Conservation (phyloP, 2,888 invertebrate genomes). For the Agrotis ipsilon region DNA sequence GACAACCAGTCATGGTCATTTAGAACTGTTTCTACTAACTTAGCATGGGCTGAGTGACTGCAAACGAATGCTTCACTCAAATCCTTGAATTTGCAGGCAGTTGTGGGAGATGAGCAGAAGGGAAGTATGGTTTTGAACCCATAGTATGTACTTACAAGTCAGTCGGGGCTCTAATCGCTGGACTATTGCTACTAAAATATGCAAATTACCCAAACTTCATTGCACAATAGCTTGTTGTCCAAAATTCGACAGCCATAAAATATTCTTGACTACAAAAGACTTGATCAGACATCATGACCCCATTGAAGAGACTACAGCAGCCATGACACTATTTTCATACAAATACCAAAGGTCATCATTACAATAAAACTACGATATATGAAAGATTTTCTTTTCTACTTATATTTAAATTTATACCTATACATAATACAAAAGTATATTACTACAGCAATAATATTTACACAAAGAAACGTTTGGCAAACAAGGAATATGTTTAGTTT, state of each 20-base stretch:
- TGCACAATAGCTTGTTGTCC: conserved; percentile 22
- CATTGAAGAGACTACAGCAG: not conserved
- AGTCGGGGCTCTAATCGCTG: no score
- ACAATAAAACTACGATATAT: conserved; percentile 39
- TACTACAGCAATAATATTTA: conserved; percentile 7
- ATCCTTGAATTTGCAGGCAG: no score
- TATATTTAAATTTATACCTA: conserved; percentile 21
- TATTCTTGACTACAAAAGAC: conserved; percentile 28
- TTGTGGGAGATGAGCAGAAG: no score
- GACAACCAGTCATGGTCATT: no score
- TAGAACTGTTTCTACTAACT: no score
- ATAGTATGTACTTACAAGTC: no score
- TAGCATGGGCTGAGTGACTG: no score
- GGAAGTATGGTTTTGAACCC: no score
- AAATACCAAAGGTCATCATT: conserved; percentile 25
- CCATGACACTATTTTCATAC: conserved; percentile 32
- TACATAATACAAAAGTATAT: conserved; percentile 27
- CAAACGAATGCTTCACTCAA: no score
- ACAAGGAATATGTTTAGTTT: conserved; percentile 9
- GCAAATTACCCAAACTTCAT: not conserved
- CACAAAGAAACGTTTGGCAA: not conserved
- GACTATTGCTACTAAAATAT: not conserved
- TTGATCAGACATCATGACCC: conserved; percentile 22
- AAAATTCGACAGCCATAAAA: conserved; percentile 10
- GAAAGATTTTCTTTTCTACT: conserved; percentile 21